Evolutionary conservation across 2,113 vertebrate genomes (phyloP).

Genomic region (Larimichthys crocea): DNA sequence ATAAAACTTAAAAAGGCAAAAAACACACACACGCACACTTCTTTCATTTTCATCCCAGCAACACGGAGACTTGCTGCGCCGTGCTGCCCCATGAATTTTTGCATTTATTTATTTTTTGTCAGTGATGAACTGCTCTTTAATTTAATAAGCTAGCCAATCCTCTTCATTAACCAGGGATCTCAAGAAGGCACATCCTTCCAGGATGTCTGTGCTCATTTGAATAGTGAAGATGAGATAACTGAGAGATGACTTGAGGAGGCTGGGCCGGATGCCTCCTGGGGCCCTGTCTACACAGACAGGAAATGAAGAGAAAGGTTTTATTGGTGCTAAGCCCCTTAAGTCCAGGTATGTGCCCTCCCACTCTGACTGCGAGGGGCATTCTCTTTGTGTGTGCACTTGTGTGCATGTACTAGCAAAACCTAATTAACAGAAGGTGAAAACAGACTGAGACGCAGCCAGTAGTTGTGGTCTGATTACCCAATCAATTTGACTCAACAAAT

Average conservation of each 20-base stretch:
- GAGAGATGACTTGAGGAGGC: constrained; percentile 11
- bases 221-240: constrained; percentile 46
- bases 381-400: constrained; percentile 36
- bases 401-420: constrained; percentile 22
- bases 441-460: constrained; percentile 18
- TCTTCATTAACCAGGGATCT: constrained; percentile 56
- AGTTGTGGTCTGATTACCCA: constrained; percentile 18
- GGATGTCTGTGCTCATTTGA: constrained; percentile 43
- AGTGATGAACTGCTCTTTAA: constrained; percentile 53
- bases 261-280: constrained; percentile 19
- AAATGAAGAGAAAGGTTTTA: constrained; percentile 62
- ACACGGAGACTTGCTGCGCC: constrained; percentile 4
- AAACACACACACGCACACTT: not conserved
- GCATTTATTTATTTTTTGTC: not conserved
- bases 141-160: constrained; percentile 41
- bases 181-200: constrained; percentile 22
- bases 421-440: constrained; percentile 47
- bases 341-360: constrained; percentile 43
- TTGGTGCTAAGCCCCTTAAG: constrained; percentile 52
- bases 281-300: constrained; percentile 34
- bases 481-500: constrained; percentile 19
- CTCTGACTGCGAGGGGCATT: constrained; percentile 11
- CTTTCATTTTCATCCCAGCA: constrained; percentile 14
- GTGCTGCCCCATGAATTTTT: not conserved
- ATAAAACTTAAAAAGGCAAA: too few species aligned